A percentile compares a stretch with the other conserved stretches of the same genome.
phyloP scores from a whole-genome alignment of 1,140 invertebrate species.

The Atopsyche davidsoni region DNA sequence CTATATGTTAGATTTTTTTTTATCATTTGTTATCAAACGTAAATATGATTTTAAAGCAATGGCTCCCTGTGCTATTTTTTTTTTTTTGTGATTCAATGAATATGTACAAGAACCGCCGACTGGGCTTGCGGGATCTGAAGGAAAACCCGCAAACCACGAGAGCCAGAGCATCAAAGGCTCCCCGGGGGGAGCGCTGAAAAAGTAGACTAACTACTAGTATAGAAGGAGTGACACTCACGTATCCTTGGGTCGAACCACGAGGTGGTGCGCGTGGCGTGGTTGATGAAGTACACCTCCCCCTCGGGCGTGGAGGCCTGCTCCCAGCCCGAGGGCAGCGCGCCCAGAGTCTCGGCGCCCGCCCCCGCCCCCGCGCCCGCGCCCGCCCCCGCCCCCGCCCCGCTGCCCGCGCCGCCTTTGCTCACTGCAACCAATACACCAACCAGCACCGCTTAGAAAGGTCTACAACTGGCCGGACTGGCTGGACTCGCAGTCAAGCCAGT shows the following conservation, averaged over 20 bases:
- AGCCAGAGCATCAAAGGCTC: neutral
- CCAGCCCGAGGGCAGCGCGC: constrained; percentile 91
- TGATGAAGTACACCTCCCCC: constrained; percentile 96
- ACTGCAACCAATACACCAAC: constrained; percentile 22
- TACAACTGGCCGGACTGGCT: too few species aligned
- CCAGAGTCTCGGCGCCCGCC: constrained; percentile 49
- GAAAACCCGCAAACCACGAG: too few species aligned
- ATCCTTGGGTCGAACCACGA: constrained; percentile 97
- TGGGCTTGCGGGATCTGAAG: too few species aligned
- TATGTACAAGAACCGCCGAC: too few species aligned
- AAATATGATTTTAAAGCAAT: too few species aligned
- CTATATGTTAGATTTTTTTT: too few species aligned
- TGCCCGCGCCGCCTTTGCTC: constrained; percentile 28
- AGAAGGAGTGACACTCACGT: constrained; percentile 65
- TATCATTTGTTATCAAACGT: too few species aligned
- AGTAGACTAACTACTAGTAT: neutral
- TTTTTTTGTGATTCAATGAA: too few species aligned
- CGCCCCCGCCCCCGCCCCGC: constrained; percentile 29
- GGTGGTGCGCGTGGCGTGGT: constrained; percentile 89
- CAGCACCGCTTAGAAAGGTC: neutral
- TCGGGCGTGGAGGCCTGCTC: constrained; percentile 89
- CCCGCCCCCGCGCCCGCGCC: constrained; percentile 9
- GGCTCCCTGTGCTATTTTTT: too few species aligned
- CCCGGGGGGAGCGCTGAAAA: neutral
- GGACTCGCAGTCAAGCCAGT: too few species aligned